Conservation (phyloP, 2,888 invertebrate genomes). For the Lamproptera curius region DNA sequence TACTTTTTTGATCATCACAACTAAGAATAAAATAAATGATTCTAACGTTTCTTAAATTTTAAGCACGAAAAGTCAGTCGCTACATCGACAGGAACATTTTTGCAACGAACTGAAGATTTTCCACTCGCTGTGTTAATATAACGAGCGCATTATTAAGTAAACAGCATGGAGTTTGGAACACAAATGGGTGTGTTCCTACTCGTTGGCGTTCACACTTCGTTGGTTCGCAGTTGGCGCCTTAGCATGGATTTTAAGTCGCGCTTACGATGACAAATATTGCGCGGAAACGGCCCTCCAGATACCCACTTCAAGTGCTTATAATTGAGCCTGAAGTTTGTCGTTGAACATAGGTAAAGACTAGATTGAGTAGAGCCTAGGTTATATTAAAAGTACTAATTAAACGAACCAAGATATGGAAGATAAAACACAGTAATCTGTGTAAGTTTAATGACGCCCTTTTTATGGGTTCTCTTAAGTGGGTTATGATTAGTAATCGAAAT, state of each 20-base stretch:
- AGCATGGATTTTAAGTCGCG: constrained; percentile 27
- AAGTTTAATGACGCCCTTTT: too few species aligned
- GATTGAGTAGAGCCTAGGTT: too few species aligned
- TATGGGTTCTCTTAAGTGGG: too few species aligned
- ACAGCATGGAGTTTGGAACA: constrained; percentile 30
- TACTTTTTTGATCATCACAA: too few species aligned
- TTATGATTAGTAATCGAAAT: too few species aligned
- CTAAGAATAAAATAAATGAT: too few species aligned
- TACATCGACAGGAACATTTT: too few species aligned
- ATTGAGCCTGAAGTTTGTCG: constrained; percentile 1
- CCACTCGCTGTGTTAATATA: constrained; percentile 32
- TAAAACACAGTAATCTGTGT: too few species aligned
- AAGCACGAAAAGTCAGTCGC: too few species aligned
- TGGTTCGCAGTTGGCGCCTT: constrained; percentile 24
- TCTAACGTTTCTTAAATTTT: too few species aligned
- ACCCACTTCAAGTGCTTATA: constrained; percentile 12
- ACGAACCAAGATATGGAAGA: too few species aligned
- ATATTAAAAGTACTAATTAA: too few species aligned
- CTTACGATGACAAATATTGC: constrained; percentile 30
- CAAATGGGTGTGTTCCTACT: constrained; percentile 30
- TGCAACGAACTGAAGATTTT: constrained; percentile 18
- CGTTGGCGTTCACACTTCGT: constrained; percentile 27
- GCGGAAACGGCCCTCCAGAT: constrained; percentile 28
- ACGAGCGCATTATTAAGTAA: constrained; percentile 34
- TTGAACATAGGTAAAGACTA: not conserved